phyloP scores from a whole-genome alignment of 2,113 vertebrate species.

The Dasyprocta punctata region DNA sequence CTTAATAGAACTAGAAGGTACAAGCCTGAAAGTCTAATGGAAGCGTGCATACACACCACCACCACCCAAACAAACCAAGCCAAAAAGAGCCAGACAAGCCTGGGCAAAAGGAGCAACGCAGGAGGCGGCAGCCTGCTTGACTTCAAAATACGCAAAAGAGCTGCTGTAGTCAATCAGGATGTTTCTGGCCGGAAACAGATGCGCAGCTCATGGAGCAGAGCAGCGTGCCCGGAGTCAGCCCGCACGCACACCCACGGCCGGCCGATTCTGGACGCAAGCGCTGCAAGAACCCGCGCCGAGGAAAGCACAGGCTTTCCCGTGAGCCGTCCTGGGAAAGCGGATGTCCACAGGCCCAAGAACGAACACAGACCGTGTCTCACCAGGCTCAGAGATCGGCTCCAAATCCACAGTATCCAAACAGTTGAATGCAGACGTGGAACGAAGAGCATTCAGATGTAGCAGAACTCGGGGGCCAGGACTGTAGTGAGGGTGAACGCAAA shows the following conservation, averaged over 20 bases:
- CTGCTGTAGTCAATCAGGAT: background rate
- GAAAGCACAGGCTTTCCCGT: background rate
- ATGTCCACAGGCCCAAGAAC: background rate
- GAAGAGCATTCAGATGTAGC: background rate
- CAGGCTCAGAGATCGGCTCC: background rate
- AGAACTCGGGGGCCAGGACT: background rate
- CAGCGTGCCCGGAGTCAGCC: background rate
- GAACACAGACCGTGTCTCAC: too few relatives aligned
- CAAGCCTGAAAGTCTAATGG: too few relatives aligned
- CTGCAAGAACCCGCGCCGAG: background rate
- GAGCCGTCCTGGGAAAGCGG: background rate
- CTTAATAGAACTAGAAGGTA: background rate
- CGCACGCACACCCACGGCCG: too few relatives aligned
- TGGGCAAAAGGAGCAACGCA: background rate
- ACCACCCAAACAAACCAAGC: background rate
- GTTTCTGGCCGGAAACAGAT: too few relatives aligned
- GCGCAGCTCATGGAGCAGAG: background rate
- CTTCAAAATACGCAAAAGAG: background rate
- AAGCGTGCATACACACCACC: background rate
- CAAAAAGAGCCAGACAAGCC: too few relatives aligned
- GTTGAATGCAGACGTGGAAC: background rate
- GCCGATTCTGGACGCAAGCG: too few relatives aligned
- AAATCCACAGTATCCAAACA: too few relatives aligned
- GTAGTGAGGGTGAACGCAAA: rapidly evolving
- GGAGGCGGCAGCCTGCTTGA: background rate